Evolutionary conservation across 2,888 invertebrate species (phyloP).

Genomic region (Xanthorhoe spadicearia): DNA sequence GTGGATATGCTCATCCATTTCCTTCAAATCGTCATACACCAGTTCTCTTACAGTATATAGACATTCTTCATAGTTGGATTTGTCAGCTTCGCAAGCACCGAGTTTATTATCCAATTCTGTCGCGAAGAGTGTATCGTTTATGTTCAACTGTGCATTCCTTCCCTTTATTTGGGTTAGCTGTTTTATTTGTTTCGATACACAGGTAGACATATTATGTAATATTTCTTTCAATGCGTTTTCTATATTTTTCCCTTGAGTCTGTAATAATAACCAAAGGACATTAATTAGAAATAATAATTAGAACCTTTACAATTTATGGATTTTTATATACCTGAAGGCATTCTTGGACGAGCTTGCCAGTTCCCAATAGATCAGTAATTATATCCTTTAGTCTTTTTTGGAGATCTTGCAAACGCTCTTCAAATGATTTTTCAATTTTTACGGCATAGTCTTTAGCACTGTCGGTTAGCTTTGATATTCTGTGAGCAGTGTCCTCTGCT

Average conservation of each 20-base stretch:
- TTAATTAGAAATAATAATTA: background rate
- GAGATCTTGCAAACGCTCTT: conserved; percentile 47
- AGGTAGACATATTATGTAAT: conserved; percentile 47
- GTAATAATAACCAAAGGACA: conserved; percentile 30
- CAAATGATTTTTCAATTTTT: conserved; percentile 44
- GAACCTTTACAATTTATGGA: background rate
- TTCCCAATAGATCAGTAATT: conserved; percentile 47
- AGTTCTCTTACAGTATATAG: conserved; percentile 47
- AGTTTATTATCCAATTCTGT: conserved; percentile 51
- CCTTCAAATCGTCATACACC: conserved; percentile 50
- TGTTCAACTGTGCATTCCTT: conserved; percentile 26
- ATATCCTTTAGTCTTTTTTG: conserved; percentile 46
- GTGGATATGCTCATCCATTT: conserved; percentile 48
- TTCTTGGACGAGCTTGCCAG: conserved; percentile 49
- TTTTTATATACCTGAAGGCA: conserved; percentile 53
- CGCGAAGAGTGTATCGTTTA: conserved; percentile 51
- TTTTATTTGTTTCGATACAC: conserved; percentile 51
- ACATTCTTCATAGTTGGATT: conserved; percentile 52
- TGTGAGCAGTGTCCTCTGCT: conserved; percentile 51
- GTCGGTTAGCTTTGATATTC: conserved; percentile 49
- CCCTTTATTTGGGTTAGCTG: conserved; percentile 38
- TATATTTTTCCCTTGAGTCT: conserved; percentile 53
- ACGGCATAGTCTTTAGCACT: conserved; percentile 51
- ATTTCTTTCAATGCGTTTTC: conserved; percentile 49
- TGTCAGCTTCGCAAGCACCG: conserved; percentile 46